Evolutionary conservation across 2,797 vertebrate genomes (phyloP).

Genomic region (Gallinago solitaria): DNA sequence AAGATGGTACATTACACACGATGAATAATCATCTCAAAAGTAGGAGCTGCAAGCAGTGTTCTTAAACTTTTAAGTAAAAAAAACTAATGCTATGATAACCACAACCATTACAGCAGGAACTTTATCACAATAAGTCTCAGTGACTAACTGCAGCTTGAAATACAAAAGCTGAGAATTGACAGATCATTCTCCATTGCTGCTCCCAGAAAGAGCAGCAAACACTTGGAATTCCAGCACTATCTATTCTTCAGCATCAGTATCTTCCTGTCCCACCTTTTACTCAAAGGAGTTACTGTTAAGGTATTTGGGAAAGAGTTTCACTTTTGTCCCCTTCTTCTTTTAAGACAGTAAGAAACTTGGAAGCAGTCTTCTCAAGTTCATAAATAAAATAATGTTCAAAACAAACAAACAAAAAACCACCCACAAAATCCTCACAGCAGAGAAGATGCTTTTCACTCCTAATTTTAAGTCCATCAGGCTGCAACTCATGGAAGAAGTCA

Average conservation of each 20-base stretch:
- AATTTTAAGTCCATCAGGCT: not conserved
- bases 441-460: not conserved
- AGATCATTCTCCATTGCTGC: not conserved
- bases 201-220: not conserved
- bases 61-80: not conserved
- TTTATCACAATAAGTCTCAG: not conserved
- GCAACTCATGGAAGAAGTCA: not conserved
- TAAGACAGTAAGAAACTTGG: not conserved
- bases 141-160: not conserved
- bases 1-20: rapidly evolving
- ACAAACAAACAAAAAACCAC: not conserved
- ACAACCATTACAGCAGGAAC: not conserved
- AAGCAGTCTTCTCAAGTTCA: not conserved
- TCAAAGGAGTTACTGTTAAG: not conserved
- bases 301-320: not conserved
- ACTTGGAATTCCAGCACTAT: not conserved
- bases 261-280: not conserved
- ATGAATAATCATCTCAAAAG: not conserved
- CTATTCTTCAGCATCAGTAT: not conserved
- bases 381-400: not conserved
- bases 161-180: not conserved
- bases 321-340: not conserved
- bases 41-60: not conserved
- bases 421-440: not conserved
- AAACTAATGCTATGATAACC: not conserved